phyloP scores from a whole-genome alignment of 2,113 vertebrate genomes.

The Isurus oxyrinchus region DNA sequence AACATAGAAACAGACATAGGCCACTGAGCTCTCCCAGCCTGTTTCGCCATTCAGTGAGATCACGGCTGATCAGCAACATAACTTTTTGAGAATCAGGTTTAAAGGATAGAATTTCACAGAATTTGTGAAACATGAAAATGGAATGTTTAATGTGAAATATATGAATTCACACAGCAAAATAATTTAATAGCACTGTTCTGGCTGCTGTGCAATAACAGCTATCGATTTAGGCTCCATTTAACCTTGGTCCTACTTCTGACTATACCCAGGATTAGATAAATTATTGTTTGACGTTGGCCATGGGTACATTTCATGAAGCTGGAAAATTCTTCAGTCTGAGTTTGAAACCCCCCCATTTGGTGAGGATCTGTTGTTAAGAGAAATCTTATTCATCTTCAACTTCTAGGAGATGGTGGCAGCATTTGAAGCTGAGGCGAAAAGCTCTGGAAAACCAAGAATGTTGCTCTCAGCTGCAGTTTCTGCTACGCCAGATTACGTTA shows the following conservation, averaged over 20 bases:
- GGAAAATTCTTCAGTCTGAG: background rate
- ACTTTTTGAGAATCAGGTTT: background rate
- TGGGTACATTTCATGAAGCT: background rate
- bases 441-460: constrained; percentile 57
- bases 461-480: constrained; percentile 62
- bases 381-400: no score
- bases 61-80: background rate
- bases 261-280: background rate
- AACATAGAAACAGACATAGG: background rate
- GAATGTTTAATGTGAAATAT: background rate
- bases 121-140: background rate
- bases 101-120: no score
- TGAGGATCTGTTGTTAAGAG: background rate
- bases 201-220: background rate
- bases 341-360: background rate
- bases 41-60: background rate
- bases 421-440: constrained; percentile 60
- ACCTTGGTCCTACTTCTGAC: background rate
- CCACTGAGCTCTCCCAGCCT: background rate
- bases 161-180: background rate
- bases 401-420: constrained; percentile 58
- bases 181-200: background rate
- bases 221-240: background rate
- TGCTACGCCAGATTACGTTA: constrained; percentile 56
- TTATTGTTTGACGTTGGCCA: background rate